phyloP scores from a whole-genome alignment of 2,888 invertebrate genomes.

The Dasysyrphus tricinctus region DNA sequence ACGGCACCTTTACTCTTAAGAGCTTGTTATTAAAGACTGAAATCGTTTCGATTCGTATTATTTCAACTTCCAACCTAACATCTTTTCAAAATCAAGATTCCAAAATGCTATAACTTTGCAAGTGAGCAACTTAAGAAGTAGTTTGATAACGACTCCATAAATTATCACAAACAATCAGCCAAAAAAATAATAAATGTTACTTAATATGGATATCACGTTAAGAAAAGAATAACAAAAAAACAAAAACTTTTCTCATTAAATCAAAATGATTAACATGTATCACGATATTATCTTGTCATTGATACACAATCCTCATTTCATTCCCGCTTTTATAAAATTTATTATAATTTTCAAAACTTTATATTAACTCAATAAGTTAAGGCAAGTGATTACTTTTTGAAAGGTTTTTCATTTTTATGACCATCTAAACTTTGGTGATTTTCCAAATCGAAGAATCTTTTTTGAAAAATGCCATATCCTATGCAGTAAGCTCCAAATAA shows the following conservation, averaged over 20 bases:
- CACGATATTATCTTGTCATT: background rate
- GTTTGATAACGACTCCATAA: background rate
- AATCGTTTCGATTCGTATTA: too few relatives aligned
- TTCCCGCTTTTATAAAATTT: background rate
- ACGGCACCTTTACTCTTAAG: too few relatives aligned
- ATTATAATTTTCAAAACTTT: background rate
- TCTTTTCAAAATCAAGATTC: too few relatives aligned
- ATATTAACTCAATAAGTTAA: constrained; percentile 6
- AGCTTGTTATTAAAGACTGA: too few relatives aligned
- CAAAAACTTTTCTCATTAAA: constrained; percentile 15
- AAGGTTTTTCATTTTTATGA: background rate
- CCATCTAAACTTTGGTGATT: constrained; percentile 4
- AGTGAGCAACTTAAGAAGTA: too few relatives aligned
- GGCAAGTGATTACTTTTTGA: background rate
- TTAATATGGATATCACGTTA: too few relatives aligned
- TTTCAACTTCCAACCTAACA: too few relatives aligned
- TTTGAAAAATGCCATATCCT: background rate
- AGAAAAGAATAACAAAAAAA: too few relatives aligned
- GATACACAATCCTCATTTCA: background rate
- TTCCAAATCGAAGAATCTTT: constrained; percentile 3
- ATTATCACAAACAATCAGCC: background rate
- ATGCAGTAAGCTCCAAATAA: background rate
- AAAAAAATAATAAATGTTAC: background rate
- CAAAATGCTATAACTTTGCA: too few relatives aligned
- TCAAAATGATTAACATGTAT: background rate